A percentile compares a stretch with the other conserved stretches of the same genome.
Conservation (phyloP, 2,888 invertebrate species). For the Lagria hirta region DNA sequence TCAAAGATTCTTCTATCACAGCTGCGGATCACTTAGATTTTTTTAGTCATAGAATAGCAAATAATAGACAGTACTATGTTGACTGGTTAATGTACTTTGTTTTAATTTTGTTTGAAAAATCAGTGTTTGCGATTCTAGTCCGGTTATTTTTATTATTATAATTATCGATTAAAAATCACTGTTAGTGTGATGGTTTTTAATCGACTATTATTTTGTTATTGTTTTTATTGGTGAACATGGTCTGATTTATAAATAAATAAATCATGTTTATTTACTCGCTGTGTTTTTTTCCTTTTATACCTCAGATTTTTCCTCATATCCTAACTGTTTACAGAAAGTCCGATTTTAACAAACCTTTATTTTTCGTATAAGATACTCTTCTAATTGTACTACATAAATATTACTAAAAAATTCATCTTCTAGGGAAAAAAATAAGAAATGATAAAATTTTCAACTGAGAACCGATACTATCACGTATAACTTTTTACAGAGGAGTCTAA, state of each 20-base stretch:
- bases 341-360: too few species aligned
- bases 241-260: slow-evolving; percentile 33
- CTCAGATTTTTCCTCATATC: too few species aligned
- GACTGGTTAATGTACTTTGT: slow-evolving; percentile 7
- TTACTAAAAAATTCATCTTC: too few species aligned
- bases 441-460: too few species aligned
- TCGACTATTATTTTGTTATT: slow-evolving; percentile 39
- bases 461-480: too few species aligned
- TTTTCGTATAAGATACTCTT: too few species aligned
- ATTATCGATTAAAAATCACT: slow-evolving; percentile 35
- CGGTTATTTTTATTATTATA: slow-evolving; percentile 35
- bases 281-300: slow-evolving; percentile 5
- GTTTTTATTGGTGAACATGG: slow-evolving; percentile 34
- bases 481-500: too few species aligned
- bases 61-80: slow-evolving; percentile 4
- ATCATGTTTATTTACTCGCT: slow-evolving; percentile 27
- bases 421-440: too few species aligned
- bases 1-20: too few species aligned
- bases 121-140: slow-evolving; percentile 51
- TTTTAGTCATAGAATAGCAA: slow-evolving; percentile 20
- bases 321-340: too few species aligned
- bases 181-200: slow-evolving; percentile 31
- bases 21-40: slow-evolving; percentile 12
- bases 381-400: too few species aligned
- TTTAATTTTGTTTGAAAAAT: slow-evolving; percentile 30